Evolutionary conservation across 2,113 vertebrate species (phyloP).

Genomic region (Phocoena sinus): DNA sequence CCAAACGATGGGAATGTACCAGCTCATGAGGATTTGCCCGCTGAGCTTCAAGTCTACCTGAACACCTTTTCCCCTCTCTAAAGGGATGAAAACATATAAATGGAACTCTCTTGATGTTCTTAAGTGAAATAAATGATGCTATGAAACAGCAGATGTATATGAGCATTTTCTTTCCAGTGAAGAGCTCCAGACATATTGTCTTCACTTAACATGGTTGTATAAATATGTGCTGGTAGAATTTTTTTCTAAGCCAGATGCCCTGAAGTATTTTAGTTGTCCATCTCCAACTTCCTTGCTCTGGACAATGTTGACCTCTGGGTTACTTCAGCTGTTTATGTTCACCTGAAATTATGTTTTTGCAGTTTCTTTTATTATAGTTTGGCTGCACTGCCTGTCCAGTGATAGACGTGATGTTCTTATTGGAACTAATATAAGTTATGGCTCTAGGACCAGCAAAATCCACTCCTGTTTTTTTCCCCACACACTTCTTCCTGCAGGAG

Average conservation of each 20-base stretch:
- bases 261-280: not conserved
- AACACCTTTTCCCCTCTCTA: not conserved
- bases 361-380: not conserved
- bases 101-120: not conserved
- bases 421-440: not conserved
- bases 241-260: constrained; percentile 2
- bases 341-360: not conserved
- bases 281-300: not conserved
- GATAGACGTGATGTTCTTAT: not conserved
- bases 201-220: constrained; percentile 37
- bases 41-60: not conserved
- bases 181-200: constrained; percentile 9
- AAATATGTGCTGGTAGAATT: not conserved
- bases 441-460: not conserved
- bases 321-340: not conserved
- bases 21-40: not conserved
- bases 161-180: constrained; percentile 33
- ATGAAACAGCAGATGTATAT: not conserved
- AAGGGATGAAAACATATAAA: not conserved
- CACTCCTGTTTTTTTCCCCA: not conserved
- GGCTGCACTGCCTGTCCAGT: not conserved
- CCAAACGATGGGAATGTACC: not conserved
- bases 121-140: constrained; percentile 13
- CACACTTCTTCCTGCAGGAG: not conserved
- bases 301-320: not conserved